Conservation (phyloP, 2,888 invertebrate genomes). For the Eupithecia pulchellata region DNA sequence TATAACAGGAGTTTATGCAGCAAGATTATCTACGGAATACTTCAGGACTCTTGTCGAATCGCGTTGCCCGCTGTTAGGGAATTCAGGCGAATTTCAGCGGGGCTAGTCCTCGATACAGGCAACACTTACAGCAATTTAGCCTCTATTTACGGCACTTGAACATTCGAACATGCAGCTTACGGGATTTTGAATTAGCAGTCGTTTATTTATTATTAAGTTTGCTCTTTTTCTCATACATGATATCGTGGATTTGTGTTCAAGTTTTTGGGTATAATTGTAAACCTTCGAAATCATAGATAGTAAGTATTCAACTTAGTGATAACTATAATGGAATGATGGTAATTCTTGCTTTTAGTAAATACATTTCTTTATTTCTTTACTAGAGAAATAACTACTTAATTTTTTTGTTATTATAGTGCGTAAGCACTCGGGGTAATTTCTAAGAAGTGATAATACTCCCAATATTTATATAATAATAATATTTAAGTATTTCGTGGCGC, state of each 20-base stretch:
- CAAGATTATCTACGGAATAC: not conserved
- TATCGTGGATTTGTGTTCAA: no score
- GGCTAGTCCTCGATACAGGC: not conserved
- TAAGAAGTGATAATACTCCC: no score
- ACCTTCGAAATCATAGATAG: not conserved
- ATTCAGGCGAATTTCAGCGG: not conserved
- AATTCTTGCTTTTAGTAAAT: no score
- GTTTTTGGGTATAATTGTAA: not conserved
- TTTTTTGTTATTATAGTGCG: no score
- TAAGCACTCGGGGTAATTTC: no score
- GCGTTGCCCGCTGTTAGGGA: not conserved
- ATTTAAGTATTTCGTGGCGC: no score
- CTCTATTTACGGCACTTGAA: not conserved
- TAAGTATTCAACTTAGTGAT: no score
- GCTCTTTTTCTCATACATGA: not conserved
- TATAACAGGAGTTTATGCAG: not conserved
- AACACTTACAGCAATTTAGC: not conserved
- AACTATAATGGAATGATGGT: no score
- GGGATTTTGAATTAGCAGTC: not conserved
- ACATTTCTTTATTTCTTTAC: no score
- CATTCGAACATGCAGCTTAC: not conserved
- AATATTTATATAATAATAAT: no score
- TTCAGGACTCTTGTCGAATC: conserved; percentile 2
- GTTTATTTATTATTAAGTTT: not conserved
- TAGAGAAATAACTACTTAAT: no score